These are phyloP conservation scores for Apeira syringaria DNA, from an alignment of 2,888 invertebrate species.

Conservation along the genomic window DNA sequence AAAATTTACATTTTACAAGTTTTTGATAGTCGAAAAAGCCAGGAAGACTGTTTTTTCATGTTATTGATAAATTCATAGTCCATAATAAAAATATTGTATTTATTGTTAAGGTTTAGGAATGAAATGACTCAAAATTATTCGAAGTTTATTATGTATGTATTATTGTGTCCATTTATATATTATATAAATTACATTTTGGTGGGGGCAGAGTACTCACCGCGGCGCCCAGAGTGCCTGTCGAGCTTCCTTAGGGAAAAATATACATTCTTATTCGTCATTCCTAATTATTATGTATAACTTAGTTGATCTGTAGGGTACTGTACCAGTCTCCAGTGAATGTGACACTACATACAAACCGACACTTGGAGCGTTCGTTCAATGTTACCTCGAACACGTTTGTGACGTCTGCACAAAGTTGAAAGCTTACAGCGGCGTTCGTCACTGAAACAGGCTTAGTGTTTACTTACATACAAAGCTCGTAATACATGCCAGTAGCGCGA, in stretches of 20 bases:
- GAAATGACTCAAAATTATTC: slow-evolving; percentile 57
- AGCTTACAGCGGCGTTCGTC: slow-evolving; percentile 34
- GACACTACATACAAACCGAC: too few species aligned
- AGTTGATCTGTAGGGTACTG: too few species aligned
- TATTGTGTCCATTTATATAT: slow-evolving; percentile 21
- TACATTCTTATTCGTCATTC: slow-evolving; percentile 6
- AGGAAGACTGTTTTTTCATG: slow-evolving; percentile 80
- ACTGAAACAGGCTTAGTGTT: slow-evolving; percentile 69
- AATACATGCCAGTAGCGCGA: slow-evolving; percentile 40
- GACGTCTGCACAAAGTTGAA: not conserved
- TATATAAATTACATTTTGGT: slow-evolving; percentile 10
- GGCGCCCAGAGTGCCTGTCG: not conserved
- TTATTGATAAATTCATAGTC: slow-evolving; percentile 73
- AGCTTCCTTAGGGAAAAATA: slow-evolving; percentile 11
- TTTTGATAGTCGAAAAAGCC: slow-evolving; percentile 75
- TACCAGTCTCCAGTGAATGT: too few species aligned
- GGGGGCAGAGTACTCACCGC: not conserved
- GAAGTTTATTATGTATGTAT: slow-evolving; percentile 32
- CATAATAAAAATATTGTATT: slow-evolving; percentile 78
- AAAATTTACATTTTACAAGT: slow-evolving; percentile 80
- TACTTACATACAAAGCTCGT: slow-evolving; percentile 28
- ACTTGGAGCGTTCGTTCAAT: too few species aligned
- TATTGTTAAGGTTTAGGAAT: slow-evolving; percentile 69
- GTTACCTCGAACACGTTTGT: too few species aligned
- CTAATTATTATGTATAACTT: too few species aligned